These are phyloP conservation scores for Griposia aprilina DNA, from an alignment of 2,888 invertebrate species.

Conservation along the genomic window DNA sequence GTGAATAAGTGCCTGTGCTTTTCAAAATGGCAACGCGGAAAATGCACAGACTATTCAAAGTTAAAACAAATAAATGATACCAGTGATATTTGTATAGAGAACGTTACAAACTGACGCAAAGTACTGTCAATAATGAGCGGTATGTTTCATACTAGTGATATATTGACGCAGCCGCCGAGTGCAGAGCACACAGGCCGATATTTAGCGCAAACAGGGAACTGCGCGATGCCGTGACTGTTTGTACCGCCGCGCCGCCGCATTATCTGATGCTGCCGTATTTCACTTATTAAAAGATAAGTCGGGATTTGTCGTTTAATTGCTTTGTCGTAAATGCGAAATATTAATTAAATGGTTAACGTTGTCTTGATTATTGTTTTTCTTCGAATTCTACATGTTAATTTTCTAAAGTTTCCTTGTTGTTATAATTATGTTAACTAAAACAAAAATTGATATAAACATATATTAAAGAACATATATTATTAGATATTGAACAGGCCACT, in stretches of 20 bases:
- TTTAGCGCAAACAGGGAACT: conserved; percentile 47
- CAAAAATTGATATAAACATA: too few relatives aligned
- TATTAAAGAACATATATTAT: too few relatives aligned
- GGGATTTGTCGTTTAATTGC: conserved; percentile 13
- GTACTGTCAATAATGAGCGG: conserved; percentile 56
- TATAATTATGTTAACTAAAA: too few relatives aligned
- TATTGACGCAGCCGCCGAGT: conserved; percentile 45
- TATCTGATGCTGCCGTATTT: conserved; percentile 17
- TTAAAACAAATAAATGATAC: conserved; percentile 7
- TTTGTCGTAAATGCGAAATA: conserved; percentile 16
- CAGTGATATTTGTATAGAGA: neutral
- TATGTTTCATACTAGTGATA: conserved; percentile 35
- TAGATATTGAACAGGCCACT: too few relatives aligned
- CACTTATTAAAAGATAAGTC: conserved; percentile 47
- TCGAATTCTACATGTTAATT: too few relatives aligned
- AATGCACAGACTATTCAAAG: neutral
- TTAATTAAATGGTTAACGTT: conserved; percentile 15
- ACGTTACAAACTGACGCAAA: conserved; percentile 20
- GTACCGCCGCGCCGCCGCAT: neutral
- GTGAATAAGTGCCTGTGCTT: neutral
- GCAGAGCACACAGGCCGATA: conserved; percentile 56
- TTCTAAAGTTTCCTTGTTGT: neutral
- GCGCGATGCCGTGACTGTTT: conserved; percentile 21
- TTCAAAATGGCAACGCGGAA: neutral
- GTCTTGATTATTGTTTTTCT: neutral